Evolutionary conservation across 1,140 invertebrate genomes (phyloP), one percentile per base, ranked within the genome.

Genomic region (Aphelinus atriplicis): DNA sequence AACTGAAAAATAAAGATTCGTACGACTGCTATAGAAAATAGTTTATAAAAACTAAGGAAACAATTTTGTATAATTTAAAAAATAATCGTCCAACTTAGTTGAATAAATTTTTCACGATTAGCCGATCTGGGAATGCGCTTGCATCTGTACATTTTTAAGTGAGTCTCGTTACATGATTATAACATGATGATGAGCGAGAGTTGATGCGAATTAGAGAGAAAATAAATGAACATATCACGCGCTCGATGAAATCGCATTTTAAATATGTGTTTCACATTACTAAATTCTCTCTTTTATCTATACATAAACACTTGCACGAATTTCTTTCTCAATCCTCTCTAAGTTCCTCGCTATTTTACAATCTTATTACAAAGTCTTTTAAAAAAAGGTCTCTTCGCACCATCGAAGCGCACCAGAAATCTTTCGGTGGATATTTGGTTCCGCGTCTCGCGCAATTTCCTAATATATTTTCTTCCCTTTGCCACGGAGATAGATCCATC

Each of bases 351-450:
- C 53, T 81, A 81, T 80, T 68, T 73, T 83, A 82, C 78, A 82
- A 80, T 79, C 78, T 82, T 83, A 82, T 83, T 82, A 83, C 80
- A 83, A 83, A 83, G 81, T 83, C 81, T 82, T 81, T 80, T 71
- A 78, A 80, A 81, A 82, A 83, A 83, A 80, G 77, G 78, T 80
- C 73, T 81, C 74, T 78, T 80, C 51, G 60, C 73, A 63, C 66
- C 53, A 47, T 63, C 46, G 45, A 42, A 57, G 58, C 55, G 66
- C 67, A 47, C 56, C 53, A 57, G 63, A 74, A 75, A 64, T 69
- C 66, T 10, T 56, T 63, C 43, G 26, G 55, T 9, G 57, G 51
- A 81, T 78, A 77, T 76, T 78, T 62, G 57, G 71, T 78, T 79
- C 72, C 68, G 51, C 45, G 7, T 64, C 46, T 65, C 75, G 77